phyloP scores from a whole-genome alignment of 2,113 vertebrate species.

The Xenus cinereus region DNA sequence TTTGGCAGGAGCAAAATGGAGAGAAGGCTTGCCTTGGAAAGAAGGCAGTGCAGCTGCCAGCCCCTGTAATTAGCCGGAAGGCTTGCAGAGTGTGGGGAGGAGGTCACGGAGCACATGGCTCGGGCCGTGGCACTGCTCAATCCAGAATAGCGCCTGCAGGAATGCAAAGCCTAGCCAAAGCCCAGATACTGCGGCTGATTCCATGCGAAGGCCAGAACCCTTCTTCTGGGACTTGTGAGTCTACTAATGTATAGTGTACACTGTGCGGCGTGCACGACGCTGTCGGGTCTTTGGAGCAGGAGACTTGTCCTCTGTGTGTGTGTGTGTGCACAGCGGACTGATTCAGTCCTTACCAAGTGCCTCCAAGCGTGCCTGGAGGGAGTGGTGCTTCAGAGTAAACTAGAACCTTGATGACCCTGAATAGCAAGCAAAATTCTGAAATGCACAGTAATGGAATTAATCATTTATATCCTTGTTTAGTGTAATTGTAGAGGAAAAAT shows the following conservation, averaged over 20 bases:
- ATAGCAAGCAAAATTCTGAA: not conserved
- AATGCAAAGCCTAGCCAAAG: not conserved
- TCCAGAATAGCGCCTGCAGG: not conserved
- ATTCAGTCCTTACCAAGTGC: not conserved
- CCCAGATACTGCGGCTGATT: not conserved
- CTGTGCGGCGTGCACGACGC: fast-evolving
- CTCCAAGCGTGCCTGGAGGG: not conserved
- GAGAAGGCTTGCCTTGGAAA: not conserved
- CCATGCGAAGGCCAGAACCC: not conserved
- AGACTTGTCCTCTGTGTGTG: not conserved
- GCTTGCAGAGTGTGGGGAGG: not conserved
- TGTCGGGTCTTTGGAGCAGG: not conserved
- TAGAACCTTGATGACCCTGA: not conserved
- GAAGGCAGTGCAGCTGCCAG: not conserved
- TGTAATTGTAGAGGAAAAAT: not conserved
- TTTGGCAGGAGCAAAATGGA: not conserved
- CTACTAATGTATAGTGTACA: not conserved
- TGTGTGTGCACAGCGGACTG: fast-evolving
- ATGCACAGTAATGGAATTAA: not conserved
- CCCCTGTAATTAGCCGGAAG: not conserved
- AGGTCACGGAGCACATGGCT: not conserved
- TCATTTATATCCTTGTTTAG: not conserved
- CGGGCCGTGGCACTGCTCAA: not conserved
- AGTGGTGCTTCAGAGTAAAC: not conserved
- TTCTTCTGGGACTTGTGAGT: not conserved